Evolutionary conservation across 2,888 invertebrate species (phyloP).

Genomic region (Blastobasis adustella): DNA sequence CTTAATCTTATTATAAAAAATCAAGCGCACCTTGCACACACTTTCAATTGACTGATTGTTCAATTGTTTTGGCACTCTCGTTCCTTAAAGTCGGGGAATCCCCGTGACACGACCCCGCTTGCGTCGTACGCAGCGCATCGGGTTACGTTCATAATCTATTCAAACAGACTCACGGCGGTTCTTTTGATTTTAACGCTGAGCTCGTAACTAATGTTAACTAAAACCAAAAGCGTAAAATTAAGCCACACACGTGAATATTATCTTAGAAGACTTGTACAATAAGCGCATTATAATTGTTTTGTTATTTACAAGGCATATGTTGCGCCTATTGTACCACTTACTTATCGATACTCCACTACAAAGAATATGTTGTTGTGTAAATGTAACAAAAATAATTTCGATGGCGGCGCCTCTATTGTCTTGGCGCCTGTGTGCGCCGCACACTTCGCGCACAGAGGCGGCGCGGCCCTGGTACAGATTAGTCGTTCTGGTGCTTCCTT

Average conservation of each 20-base stretch:
- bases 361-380: slow-evolving; percentile 6
- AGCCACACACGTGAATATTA: slow-evolving; percentile 2
- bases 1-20: slow-evolving; percentile 2
- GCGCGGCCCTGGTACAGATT: slow-evolving; percentile 15
- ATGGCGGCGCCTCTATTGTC: slow-evolving; percentile 7
- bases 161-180: slow-evolving; percentile 1
- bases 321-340: slow-evolving; percentile 1
- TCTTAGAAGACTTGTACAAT: too few species aligned
- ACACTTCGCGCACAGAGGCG: slow-evolving; percentile 14
- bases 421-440: slow-evolving; percentile 13
- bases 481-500: slow-evolving; percentile 15
- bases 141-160: slow-evolving; percentile 1
- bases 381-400: slow-evolving; percentile 6
- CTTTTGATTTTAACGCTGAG: slow-evolving; percentile 6
- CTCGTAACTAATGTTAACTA: slow-evolving; percentile 7
- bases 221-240: slow-evolving; percentile 7
- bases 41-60: too few species aligned
- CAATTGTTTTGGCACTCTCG: too few species aligned
- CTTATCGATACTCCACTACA: slow-evolving; percentile 4
- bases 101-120: slow-evolving; percentile 2
- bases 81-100: slow-evolving; percentile 1
- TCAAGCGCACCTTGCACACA: not conserved
- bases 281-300: too few species aligned
- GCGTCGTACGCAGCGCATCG: slow-evolving; percentile 4
- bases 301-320: too few species aligned